Conservation (phyloP, 2,113 vertebrate species). For the Corydoras maculifer region DNA sequence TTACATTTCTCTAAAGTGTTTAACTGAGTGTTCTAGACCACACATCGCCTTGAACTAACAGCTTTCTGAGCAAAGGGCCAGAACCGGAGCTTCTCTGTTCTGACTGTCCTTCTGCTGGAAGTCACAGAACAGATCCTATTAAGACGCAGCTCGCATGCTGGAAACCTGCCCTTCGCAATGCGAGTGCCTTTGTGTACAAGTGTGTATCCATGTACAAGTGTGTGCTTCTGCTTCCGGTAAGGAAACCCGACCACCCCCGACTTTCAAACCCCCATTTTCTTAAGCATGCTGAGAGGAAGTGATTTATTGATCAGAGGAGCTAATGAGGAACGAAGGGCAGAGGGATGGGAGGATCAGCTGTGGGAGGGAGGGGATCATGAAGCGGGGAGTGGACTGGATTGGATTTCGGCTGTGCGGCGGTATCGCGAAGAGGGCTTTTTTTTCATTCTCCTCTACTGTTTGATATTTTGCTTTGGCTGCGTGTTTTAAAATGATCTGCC, state of each 20-base stretch:
- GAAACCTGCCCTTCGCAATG: not conserved
- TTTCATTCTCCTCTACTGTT: not conserved
- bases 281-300: conserved; percentile 41
- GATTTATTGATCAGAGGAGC: conserved; percentile 42
- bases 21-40: no score
- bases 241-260: conserved; percentile 27
- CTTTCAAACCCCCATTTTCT: conserved; percentile 38
- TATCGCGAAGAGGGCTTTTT: conserved; percentile 18
- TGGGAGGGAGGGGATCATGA: conserved; percentile 3
- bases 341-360: conserved; percentile 23
- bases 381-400: conserved; percentile 32
- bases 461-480: no score
- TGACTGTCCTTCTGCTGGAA: not conserved
- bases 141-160: not conserved
- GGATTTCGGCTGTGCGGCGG: conserved; percentile 46
- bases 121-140: not conserved
- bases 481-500: no score
- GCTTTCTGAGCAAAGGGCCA: not conserved
- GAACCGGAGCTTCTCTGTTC: not conserved
- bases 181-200: conserved; percentile 18
- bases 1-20: no score
- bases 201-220: conserved; percentile 20
- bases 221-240: conserved; percentile 28
- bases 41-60: not conserved
- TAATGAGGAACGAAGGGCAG: conserved; percentile 39